Evolutionary conservation across 2,113 vertebrate genomes (phyloP), one percentile per base, ranked within the genome.

Genomic region (Chaenogobius annularis): DNA sequence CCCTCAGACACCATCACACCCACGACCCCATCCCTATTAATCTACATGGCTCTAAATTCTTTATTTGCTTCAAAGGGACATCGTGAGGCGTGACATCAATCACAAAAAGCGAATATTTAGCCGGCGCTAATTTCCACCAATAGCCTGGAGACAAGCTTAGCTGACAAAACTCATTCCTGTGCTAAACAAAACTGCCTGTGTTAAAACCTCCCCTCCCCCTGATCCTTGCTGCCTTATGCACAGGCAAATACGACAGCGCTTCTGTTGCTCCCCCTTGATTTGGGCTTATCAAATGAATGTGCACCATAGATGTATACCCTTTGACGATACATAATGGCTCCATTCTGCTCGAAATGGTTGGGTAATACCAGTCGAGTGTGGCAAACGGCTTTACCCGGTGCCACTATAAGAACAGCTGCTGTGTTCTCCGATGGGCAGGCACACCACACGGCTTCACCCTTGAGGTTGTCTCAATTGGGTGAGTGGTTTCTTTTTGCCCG

Each of bases 111-210:
- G 93, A 93, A 93, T 93, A 93, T 92, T 93, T 93, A 93, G 91
- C 91, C 85, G 79, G 72, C 79, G 87, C 92, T 93, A 93, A 93
- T 93, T 91, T 92, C 91, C 90, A 88, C 90, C 92, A 92, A 92
- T 93, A 92, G 93, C 93, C 91, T 90, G 87, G 89, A 93, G 91
- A 92, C 89, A 87, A 87, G 91, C 91, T 93, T 93, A 92, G 91
- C 92, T 93, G 92, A 93, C 92, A 92, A 92, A 93, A 93, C 90
- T 92, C 91, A 93, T 93, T 93, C 91, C 92, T 91, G 85, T 72
- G 72, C 90, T 65, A 86, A 91, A 90, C 89, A 91, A 90, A 90
- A 92, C 90, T 88, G 86, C 90, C 84, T 85, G 86, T 91, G 87
- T 90, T 82, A 82, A 85, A 87, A 77, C 73, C 81, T 81, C 86